Percentiles rank a stretch among this genome's conserved stretches.
These are phyloP conservation scores for Caenorhabditis virilis DNA, from an alignment of 2,888 invertebrate species.

Conservation along the genomic window DNA sequence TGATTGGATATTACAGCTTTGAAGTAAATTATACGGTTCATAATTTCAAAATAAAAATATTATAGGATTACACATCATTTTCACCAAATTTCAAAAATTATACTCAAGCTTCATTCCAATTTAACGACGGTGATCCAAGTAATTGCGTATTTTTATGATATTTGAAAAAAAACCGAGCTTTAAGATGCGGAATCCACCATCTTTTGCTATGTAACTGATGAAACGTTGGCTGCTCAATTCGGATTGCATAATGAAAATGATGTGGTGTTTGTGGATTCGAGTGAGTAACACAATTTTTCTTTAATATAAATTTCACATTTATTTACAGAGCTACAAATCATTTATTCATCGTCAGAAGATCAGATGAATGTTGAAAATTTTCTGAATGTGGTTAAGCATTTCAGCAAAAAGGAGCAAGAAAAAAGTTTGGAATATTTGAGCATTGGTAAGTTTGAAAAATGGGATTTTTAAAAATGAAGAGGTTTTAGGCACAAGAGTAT, in stretches of 20 bases:
- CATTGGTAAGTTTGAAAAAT: too few species aligned
- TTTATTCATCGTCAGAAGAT: too few species aligned
- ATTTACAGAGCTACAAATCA: too few species aligned
- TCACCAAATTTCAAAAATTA: constrained; percentile 13
- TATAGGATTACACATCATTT: not conserved
- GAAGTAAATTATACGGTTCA: too few species aligned
- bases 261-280: constrained; percentile 19
- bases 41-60: not conserved
- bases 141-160: not conserved
- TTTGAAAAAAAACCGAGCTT: constrained; percentile 1
- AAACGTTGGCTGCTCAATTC: constrained; percentile 8
- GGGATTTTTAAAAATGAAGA: too few species aligned
- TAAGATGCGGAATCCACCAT: constrained; percentile 24
- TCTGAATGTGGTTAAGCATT: too few species aligned
- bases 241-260: constrained; percentile 23
- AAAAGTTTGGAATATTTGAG: too few species aligned
- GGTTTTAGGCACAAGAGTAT: constrained; percentile 5
- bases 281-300: too few species aligned
- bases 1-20: constrained; percentile 8
- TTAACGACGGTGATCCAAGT: constrained; percentile 34
- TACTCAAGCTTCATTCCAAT: constrained; percentile 14
- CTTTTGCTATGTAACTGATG: constrained; percentile 25
- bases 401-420: too few species aligned
- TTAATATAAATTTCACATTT: too few species aligned
- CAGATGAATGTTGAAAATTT: too few species aligned